Evolutionary conservation across 2,888 invertebrate genomes (phyloP), one percentile per base, ranked within the genome.

Genomic region (Machimus rusticus): DNA sequence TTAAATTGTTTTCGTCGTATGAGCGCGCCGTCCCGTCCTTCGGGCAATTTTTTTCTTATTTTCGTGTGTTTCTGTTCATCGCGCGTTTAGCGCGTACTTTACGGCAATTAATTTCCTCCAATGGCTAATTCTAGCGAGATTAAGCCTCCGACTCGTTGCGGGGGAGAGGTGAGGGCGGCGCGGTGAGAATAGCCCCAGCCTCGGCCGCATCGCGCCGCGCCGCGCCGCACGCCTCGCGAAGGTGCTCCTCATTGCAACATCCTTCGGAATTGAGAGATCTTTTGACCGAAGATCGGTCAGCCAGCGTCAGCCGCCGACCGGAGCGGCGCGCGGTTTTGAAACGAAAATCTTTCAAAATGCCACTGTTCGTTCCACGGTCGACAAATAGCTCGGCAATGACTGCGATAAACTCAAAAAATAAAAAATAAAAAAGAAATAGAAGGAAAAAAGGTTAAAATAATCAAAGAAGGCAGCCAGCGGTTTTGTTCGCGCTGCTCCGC

Each of bases 311-410:
- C 66, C 66, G 66, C 28, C 28, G 66, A 66, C 66, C 66, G 23
- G 66, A 66, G 66, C 28, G 19, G 43, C 14, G 43, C 43, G 28
- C 37, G 85, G 19, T 82, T 66, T 57, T 82, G 82, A 57, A 82
- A 66, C 37, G 74, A 74, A 74, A 85, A 85, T 74, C 31, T 85
- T 85, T 85, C 85, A 74, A 85, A 85, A 85, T 85, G 74, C 85
- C 85, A 74, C 85, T 43, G 74, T 74, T 74, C 46, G 43, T 19
- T 19, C 85, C 85, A 76, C 76, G 39, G 39, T 37, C 66, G 43
- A 74, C 74, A 74, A 85, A 85, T 74, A 74, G 74, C 23, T 46
- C 28, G 31, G 74, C 74, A 74, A 74, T 43, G 74, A 85, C 43
- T 43, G 74, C 85, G 46, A 28, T 34, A 55, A 34, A 66, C 14